These are phyloP conservation scores for Erythrocercus mccallii DNA, from an alignment of 2,113 vertebrate species.

Conservation along the genomic window DNA sequence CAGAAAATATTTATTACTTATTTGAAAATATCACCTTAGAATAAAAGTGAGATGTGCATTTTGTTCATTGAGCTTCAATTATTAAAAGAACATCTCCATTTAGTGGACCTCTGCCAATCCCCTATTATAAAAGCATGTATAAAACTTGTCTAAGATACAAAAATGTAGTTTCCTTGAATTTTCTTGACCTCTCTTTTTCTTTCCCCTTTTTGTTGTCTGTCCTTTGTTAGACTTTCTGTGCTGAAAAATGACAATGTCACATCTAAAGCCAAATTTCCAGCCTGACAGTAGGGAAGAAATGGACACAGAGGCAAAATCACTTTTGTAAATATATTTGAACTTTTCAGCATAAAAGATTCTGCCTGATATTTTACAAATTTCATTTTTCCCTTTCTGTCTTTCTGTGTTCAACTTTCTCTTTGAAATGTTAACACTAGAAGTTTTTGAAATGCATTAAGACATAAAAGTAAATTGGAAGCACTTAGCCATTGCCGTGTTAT, in stretches of 20 bases:
- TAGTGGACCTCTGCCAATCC: background rate
- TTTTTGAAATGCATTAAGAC: background rate
- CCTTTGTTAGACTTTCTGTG: background rate
- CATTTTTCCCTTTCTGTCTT: background rate
- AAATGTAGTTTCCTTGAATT: background rate
- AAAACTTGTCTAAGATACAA: background rate
- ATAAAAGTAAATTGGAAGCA: constrained; percentile 2
- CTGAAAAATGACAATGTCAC: background rate
- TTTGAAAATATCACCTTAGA: background rate
- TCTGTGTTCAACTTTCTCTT: background rate
- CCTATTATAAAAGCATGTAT: background rate
- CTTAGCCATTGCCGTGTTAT: background rate
- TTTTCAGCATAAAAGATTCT: constrained; percentile 4
- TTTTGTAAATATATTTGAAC: constrained; percentile 35
- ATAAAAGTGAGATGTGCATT: background rate
- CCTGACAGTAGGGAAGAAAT: background rate
- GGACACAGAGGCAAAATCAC: background rate
- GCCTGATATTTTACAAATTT: background rate
- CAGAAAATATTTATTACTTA: background rate
- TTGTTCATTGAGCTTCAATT: background rate
- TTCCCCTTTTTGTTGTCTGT: background rate
- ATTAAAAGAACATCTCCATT: background rate
- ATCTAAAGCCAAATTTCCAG: background rate
- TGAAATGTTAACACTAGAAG: background rate
- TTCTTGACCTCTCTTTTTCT: background rate